A percentile compares a stretch with the other conserved stretches of the same genome.
phyloP scores from a whole-genome alignment of 2,888 invertebrate genomes.

The Brachynemurus nebulosus region DNA sequence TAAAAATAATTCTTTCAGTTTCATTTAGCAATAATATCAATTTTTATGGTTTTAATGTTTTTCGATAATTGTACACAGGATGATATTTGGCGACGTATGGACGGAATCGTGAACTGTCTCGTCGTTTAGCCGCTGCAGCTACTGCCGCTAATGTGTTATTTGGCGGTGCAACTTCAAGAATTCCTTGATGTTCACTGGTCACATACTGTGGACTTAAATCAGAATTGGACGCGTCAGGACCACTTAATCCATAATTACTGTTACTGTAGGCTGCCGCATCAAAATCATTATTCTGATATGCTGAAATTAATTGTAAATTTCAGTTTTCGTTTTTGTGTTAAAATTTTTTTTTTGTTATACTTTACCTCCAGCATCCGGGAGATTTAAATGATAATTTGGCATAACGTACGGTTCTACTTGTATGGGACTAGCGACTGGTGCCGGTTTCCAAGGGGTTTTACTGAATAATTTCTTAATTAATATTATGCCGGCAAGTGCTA shows the following conservation, averaged over 20 bases:
- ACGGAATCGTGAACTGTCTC: background rate
- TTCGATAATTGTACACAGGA: constrained; percentile 3
- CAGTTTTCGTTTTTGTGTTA: too few relatives aligned
- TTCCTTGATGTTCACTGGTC: constrained; percentile 1
- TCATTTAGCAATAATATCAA: too few relatives aligned
- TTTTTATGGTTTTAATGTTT: too few relatives aligned
- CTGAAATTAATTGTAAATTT: background rate
- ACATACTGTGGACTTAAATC: constrained; percentile 8
- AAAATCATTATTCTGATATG: background rate
- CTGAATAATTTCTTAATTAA: too few relatives aligned
- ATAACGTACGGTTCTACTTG: too few relatives aligned
- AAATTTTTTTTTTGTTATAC: background rate
- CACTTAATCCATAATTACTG: constrained; percentile 5
- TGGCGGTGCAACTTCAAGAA: background rate
- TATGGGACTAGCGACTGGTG: too few relatives aligned
- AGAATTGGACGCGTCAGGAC: constrained; percentile 10
- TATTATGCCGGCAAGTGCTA: constrained; percentile 47
- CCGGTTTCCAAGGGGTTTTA: too few relatives aligned
- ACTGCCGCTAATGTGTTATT: constrained; percentile 5
- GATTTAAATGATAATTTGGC: too few relatives aligned
- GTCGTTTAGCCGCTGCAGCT: background rate
- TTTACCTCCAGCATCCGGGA: background rate
- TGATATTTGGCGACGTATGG: background rate
- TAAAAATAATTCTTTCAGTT: too few relatives aligned
- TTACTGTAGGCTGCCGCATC: background rate